phyloP scores from a whole-genome alignment of 2,797 vertebrate genomes.

The Chiloscyllium punctatum region DNA sequence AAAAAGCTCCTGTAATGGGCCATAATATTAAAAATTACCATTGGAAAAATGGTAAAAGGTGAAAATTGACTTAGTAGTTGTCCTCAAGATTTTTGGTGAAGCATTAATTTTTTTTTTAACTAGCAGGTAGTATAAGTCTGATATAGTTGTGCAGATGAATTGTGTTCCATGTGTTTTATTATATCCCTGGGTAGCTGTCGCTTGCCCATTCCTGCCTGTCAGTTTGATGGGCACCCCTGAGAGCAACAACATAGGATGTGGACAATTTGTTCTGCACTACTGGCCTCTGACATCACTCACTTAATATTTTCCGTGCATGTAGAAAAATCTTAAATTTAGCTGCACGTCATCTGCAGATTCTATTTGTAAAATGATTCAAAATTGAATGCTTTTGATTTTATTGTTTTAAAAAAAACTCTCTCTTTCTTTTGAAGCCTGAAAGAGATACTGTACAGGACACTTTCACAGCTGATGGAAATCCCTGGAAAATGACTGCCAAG shows the following conservation, averaged over 20 bases:
- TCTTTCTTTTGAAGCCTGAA: conserved; percentile 46
- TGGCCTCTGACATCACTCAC: neutral
- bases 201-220: conserved; percentile 6
- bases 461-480: conserved; percentile 41
- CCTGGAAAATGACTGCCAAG: conserved; percentile 48
- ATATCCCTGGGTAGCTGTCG: conserved; percentile 4
- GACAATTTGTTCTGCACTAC: neutral
- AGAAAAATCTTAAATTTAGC: neutral
- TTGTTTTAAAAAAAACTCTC: neutral
- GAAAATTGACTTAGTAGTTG: neutral
- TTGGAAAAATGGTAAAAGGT: neutral
- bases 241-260: neutral
- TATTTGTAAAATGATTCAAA: neutral
- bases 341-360: neutral
- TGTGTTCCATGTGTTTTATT: neutral
- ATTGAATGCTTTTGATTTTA: neutral
- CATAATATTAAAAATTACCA: neutral
- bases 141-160: conserved; percentile 10
- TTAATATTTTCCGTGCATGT: neutral
- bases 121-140: neutral
- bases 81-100: neutral
- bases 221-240: neutral
- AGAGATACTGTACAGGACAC: conserved; percentile 47
- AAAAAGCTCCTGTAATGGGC: neutral
- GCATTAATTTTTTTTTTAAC: neutral